Base-by-base conservation (phyloP, 2,888 invertebrate genomes). In the Cephonodes hylas region DNA sequence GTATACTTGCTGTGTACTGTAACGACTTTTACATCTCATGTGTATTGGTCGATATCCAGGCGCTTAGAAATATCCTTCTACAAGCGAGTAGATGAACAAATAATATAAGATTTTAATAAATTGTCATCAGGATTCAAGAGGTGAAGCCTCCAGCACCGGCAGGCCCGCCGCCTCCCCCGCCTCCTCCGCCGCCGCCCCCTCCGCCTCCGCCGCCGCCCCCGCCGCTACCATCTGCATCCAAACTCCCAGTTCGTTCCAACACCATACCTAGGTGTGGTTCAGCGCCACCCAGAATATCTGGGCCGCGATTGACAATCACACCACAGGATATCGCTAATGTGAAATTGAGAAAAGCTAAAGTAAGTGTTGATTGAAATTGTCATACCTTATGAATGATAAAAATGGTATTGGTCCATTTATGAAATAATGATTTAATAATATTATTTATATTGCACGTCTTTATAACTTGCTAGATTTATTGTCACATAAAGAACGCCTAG, bases 311-410 rank as follows among this genome's bases (percentile, higher is more conserved):
- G 10, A 79, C 91, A 1, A 92, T 92, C 66, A 92, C 91, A 3
- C 91, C 92, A 3, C 84, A 91, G 62, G 91, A 92, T 62, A 91
- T 92, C 3, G 91, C 91, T 6, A 91, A 90, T 66, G 91, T 92
- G 15, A 92, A 91, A 66, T 72, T 92, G 59, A 83, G 91, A 64
- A 92, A 90, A 74, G 77, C 91, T 18, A 90, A 85, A 87, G 91
- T 90, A 69, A 65, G 31, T 59, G 22, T 3, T 10, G n/a, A 22
- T 20, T 42, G 20, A 8, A 2, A 45, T 45, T 20, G 3, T 6
- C 4, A 44, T 13, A 22, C 42, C 10, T 42, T 20, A 59, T 58
- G 13, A 20, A 7, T 38, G 23, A 22, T 46, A 18, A 23, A 10
- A 4, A 23, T 38, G 25, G 15, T 20, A 20, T 4, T 23, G 13